Base-by-base conservation (phyloP, 1,140 invertebrate species). In the Tribolium castaneum region DNA sequence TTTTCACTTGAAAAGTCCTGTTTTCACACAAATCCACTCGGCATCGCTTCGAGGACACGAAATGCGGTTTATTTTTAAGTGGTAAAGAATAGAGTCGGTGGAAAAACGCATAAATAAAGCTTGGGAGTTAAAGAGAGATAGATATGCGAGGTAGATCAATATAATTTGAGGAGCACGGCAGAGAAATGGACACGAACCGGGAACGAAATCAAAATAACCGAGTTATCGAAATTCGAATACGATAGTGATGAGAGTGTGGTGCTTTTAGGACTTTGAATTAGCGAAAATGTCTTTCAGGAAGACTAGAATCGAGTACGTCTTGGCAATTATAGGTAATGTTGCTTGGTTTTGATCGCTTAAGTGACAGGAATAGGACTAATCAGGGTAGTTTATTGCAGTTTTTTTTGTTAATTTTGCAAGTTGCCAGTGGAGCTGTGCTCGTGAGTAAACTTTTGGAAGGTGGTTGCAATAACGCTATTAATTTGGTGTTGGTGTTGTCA, bases 351-450 rank as follows among this genome's bases (percentile, higher is more conserved):
- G 2, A 54, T 13, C 14, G 13, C 2, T 39, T 14, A 9, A 14
- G 6, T 9, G 34, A 14, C 34, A 16, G 13, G 34, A 39, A 22
- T 70, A 70, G 39, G 10, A 70, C 13, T 39, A 12, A 70, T n/a
- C 3, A 70, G 12, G 66, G 13, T 70, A 22, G 25, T 45, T 16
- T 82, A 80, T 83, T 83, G 77, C 82, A 83, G 82, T 82, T 51
- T 83, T 76, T 83, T 80, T 82, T 77, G 75, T 83, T 80, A 75
- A 76, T 82, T 83, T 83, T 76, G 82, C 80, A 82, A 78, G 76
- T 79, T 45, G 79, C 54, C 80, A 82, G 78, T 83, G 82, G 82
- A 76, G 79, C 70, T 83, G 82, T 83, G 82, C 82, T 76, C 82
- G 82, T 83, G 82, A 83, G 82, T 83, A 83, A 80, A n/a, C n/a